phyloP scores from a whole-genome alignment of 2,888 invertebrate genomes.

The Zaprionus lineosus region DNA sequence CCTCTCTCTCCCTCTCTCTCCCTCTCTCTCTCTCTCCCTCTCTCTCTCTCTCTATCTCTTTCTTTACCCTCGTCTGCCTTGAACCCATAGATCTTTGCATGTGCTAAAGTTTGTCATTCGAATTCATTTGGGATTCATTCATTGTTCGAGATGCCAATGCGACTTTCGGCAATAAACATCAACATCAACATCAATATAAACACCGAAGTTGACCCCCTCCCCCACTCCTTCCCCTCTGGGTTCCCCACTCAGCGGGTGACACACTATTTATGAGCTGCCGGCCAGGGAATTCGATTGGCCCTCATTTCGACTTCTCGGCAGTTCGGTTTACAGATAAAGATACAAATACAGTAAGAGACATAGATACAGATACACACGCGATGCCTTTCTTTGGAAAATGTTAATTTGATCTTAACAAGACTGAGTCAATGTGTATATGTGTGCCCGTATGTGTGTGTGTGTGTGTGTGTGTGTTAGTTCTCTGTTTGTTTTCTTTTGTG shows the following conservation, averaged over 20 bases:
- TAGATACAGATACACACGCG: conserved; percentile 28
- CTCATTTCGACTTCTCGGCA: conserved; percentile 13
- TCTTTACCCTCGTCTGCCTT: not conserved
- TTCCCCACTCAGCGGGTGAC: conserved; percentile 30
- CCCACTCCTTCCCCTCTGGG: not conserved
- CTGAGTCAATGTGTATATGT: conserved; percentile 30
- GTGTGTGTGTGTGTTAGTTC: conserved; percentile 2
- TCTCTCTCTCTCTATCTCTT: not conserved
- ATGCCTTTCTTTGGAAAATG: conserved; percentile 57
- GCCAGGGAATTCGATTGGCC: conserved; percentile 49
- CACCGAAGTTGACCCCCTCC: no score
- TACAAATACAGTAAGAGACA: conserved; percentile 12
- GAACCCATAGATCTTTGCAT: conserved; percentile 14
- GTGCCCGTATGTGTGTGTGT: no score
- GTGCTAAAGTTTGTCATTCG: conserved; percentile 17
- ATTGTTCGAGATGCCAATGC: conserved; percentile 31
- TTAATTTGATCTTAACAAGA: conserved; percentile 58
- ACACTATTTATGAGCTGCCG: conserved; percentile 50
- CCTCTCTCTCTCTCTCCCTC: no score
- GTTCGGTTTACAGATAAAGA: conserved; percentile 8
- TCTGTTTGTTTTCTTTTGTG: conserved; percentile 24
- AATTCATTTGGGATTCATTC: conserved; percentile 47
- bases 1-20: no score
- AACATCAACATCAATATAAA: conserved; percentile 6
- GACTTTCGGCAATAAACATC: conserved; percentile 22